These are phyloP conservation scores for Ectemnius lituratus DNA, from an alignment of 2,888 invertebrate species.

Conservation along the genomic window DNA sequence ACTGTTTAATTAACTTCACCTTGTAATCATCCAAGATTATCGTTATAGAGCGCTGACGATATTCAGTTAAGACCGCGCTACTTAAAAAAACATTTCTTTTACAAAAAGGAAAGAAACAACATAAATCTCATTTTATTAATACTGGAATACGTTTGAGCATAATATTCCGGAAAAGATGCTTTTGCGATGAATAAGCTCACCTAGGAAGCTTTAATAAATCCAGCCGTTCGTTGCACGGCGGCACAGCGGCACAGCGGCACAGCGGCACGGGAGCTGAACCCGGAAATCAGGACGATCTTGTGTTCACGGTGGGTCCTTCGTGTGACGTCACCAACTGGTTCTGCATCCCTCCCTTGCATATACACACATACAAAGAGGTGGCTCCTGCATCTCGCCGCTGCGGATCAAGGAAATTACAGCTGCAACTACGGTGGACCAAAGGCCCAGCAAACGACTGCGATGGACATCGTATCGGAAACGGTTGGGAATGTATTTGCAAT, in stretches of 20 bases:
- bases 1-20: no score
- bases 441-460: conserved; percentile 48
- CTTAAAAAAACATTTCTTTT: no score
- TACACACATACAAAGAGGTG: conserved; percentile 5
- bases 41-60: no score
- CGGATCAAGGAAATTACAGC: conserved; percentile 61
- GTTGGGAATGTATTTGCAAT: conserved; percentile 50
- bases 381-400: conserved; percentile 31
- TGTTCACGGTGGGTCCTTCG: conserved; percentile 52
- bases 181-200: not conserved
- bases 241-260: not conserved
- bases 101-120: no score
- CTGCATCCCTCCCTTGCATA: conserved; percentile 32
- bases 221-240: conserved; percentile 14
- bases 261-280: conserved; percentile 62
- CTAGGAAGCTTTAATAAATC: conserved; percentile 43
- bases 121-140: no score
- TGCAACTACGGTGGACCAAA: conserved; percentile 46
- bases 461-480: conserved; percentile 21
- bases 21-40: no score
- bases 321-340: conserved; percentile 65
- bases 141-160: no score
- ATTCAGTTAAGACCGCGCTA: no score
- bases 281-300: conserved; percentile 66
- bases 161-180: not conserved